Conservation (phyloP, 2,888 invertebrate genomes). For the Andrena hattorfiana region DNA sequence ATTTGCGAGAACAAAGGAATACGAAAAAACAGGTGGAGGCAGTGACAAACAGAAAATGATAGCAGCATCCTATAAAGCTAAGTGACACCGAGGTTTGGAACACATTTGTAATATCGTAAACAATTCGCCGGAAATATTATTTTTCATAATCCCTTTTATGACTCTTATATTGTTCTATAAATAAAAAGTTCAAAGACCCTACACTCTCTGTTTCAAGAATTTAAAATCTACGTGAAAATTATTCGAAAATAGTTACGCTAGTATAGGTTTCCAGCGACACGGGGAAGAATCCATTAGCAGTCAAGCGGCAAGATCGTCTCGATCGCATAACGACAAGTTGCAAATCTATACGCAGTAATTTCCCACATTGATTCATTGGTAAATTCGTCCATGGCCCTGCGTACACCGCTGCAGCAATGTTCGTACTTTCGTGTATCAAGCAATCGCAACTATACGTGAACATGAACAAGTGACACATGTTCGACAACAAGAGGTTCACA, state of each 20-base stretch:
- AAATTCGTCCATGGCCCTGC: neutral
- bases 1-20: too few relatives aligned
- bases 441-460: constrained; percentile 49
- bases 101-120: too few relatives aligned
- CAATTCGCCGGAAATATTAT: too few relatives aligned
- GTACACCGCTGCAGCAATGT: neutral
- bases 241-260: constrained; percentile 1
- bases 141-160: too few relatives aligned
- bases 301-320: constrained; percentile 46
- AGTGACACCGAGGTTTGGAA: too few relatives aligned
- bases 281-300: constrained; percentile 61
- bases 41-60: too few relatives aligned
- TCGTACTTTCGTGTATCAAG: constrained; percentile 16
- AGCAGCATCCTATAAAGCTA: too few relatives aligned
- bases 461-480: constrained; percentile 34
- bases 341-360: constrained; percentile 16
- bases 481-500: constrained; percentile 18
- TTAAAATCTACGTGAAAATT: neutral
- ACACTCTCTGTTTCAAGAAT: too few relatives aligned
- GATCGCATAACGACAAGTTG: constrained; percentile 24
- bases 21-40: too few relatives aligned
- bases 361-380: constrained; percentile 23
- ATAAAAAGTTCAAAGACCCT: neutral
- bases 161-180: neutral
- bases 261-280: constrained; percentile 56